Evolutionary conservation across 2,888 invertebrate species (phyloP), one percentile per base, ranked within the genome.

Genomic region (Hartigia nigra): DNA sequence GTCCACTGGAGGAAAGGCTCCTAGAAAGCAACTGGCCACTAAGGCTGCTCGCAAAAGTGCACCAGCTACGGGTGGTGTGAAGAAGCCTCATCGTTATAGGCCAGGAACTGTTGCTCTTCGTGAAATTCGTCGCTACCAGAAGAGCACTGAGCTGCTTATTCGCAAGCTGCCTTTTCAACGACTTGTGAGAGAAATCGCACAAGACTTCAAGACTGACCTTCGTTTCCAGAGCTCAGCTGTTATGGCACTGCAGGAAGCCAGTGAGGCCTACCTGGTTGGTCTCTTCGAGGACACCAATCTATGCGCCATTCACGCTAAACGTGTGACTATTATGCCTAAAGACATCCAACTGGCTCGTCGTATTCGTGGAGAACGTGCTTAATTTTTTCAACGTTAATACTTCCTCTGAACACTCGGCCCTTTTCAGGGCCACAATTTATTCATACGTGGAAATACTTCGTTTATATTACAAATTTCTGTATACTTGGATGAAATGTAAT

Each of bases 201-300:
- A 95, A 83, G 95, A 96, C 86, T 95, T 95, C 92, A 95, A 95
- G 88, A 94, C 95, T 0, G 95, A 95, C 86, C 90, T 95, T 12
- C 91, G 95, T 69, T 95, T 95, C 91, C 95, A 95, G 89, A 95
- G 94, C 84, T 95, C 95, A 0, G 95, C 95, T 11, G 95, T 95
- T 1, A 94, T 94, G 92, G 95, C 95, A 75, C 91, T 95, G 12
- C 95, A 95, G 84, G 94, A 94, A 84, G 93, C 94, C 0, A 93
- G 94, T 85, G 92, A 95, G 88, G 93, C 94, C 83, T 93, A 95
- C 86, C 88, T 95, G 37, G 95, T 95, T 23, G 95, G 95, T 12
- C 91, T 96, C 0, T 96, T 95, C 87, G 95, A 96, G 89, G 95
- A 96, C 86, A 96, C 96, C 36, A 96, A 96, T 89, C 91, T 96